Evolutionary conservation across 1,140 invertebrate genomes (phyloP), one percentile per base, ranked within the genome.

Genomic region (Caenorhabditis remanei): DNA sequence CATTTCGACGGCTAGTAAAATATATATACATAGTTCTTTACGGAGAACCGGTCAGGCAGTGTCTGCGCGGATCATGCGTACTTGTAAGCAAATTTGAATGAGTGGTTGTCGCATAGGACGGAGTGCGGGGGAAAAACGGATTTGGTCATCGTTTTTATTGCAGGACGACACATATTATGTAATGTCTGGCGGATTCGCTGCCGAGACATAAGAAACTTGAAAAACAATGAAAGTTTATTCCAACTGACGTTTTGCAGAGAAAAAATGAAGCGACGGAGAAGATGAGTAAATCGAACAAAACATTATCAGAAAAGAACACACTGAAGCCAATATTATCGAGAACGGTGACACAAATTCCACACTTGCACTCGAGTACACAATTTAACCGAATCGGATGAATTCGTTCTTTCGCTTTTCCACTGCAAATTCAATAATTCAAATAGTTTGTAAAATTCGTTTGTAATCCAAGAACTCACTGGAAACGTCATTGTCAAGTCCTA

Each of bases 321-420:
- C 40, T 16, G 41, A 8, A 21, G 53, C 11, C 14, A 56, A 63
- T 21, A 21, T 11, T n/a, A 41, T 58, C 53, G 24, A 43, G 83
- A 48, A 58, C 32, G 16, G 11, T 32, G 40, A 63, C 71, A 32
- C 71, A 50, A 2, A 50, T 53, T n/a, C 71, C 50, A 3, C 16
- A 53, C 13, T 53, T 14, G 50, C 16, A 14, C 50, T 16, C 16
- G 11, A 11, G 9, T 16, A 46, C 46, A 24, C 46, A 40, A 79
- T 53, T 79, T 46, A 89, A 14, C 89, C 89, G 82, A 90, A 90
- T 87, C 89, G 89, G 71, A 90, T 90, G 89, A 90, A 90, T 83
- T 90, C 89, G 86, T 90, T 90, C 87, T 90, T 90, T 67, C 89
- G 43, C 67, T 90, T 90, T 53, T 87, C 82, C 75, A 84, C 63